A percentile compares a stretch with the other conserved stretches of the same genome.
Evolutionary conservation across 2,888 invertebrate species (phyloP).

Genomic region (Eledona agricola): DNA sequence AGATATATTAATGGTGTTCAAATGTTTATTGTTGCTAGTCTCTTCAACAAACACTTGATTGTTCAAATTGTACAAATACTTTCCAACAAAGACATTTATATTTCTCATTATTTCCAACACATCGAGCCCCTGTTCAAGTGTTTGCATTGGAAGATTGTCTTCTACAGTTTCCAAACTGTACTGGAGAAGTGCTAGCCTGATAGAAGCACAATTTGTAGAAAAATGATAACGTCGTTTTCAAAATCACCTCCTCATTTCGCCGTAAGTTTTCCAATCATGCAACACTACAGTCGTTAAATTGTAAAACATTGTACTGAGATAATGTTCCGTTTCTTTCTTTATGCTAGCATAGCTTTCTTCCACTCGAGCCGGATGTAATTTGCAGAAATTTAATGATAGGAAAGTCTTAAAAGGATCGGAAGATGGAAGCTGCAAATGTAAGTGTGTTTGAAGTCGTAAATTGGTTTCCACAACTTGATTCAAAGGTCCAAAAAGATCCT

Average conservation of each 20-base stretch:
- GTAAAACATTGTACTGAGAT: slow-evolving; percentile 94
- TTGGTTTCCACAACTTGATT: slow-evolving; percentile 93
- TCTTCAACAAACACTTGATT: slow-evolving; percentile 96
- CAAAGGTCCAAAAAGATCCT: slow-evolving; percentile 73
- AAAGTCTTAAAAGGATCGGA: slow-evolving; percentile 58
- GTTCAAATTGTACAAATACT: slow-evolving; percentile 94
- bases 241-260: slow-evolving; percentile 85
- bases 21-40: slow-evolving; percentile 88
- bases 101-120: slow-evolving; percentile 97
- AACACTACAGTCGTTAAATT: slow-evolving; percentile 96
- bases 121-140: slow-evolving; percentile 96
- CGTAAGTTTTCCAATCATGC: slow-evolving; percentile 97
- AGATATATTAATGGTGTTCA: slow-evolving; percentile 93
- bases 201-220: too few species aligned
- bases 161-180: slow-evolving; percentile 84
- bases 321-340: slow-evolving; percentile 77
- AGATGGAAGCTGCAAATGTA: slow-evolving; percentile 82
- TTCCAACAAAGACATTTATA: slow-evolving; percentile 92
- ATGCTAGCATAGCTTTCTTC: slow-evolving; percentile 58
- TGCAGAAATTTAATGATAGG: slow-evolving; percentile 54
- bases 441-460: slow-evolving; percentile 89
- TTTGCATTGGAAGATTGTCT: slow-evolving; percentile 94
- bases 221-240: slow-evolving; percentile 2
- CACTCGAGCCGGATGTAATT: slow-evolving; percentile 55
- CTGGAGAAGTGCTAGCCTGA: slow-evolving; percentile 81